Conservation (phyloP, 1,140 invertebrate species). For the Drosophila jambulina region DNA sequence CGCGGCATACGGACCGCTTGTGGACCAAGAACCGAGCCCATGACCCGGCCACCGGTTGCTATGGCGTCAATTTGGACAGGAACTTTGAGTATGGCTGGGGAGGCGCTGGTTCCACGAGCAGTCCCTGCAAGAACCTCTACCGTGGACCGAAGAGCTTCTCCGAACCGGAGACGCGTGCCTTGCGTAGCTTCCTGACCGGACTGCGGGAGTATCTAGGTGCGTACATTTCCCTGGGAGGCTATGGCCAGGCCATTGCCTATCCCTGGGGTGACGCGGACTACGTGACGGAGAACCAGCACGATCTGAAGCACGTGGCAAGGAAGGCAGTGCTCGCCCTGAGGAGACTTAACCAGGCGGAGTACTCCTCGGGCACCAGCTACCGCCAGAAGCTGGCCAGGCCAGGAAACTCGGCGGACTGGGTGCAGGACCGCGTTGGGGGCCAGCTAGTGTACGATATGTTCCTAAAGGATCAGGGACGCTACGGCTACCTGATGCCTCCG, state of each 20-base stretch:
- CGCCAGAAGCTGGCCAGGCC: conserved; percentile 71
- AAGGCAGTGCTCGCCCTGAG: conserved; percentile 69
- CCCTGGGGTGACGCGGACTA: conserved; percentile 81
- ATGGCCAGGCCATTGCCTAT: conserved; percentile 89
- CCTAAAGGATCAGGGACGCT: conserved; percentile 90
- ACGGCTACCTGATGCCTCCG: conserved; percentile 92
- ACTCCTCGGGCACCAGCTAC: conserved; percentile 76
- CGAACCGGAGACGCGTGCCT: conserved; percentile 92
- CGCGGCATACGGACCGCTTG: conserved; percentile 87
- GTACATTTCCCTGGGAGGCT: conserved; percentile 92
- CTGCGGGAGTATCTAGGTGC: conserved; percentile 70
- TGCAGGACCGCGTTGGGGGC: conserved; percentile 88
- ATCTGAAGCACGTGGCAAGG: conserved; percentile 58
- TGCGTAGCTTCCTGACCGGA: conserved; percentile 88
- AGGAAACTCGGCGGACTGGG: conserved; percentile 90
- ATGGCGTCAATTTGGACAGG: conserved; percentile 92
- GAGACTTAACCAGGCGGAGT: conserved; percentile 73
- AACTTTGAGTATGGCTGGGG: conserved; percentile 94
- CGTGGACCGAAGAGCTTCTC: conserved; percentile 92
- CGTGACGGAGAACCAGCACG: conserved; percentile 65
- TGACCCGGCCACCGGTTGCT: conserved; percentile 88
- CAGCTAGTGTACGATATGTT: conserved; percentile 93
- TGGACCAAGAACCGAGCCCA: conserved; percentile 90
- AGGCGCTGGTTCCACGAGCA: conserved; percentile 90
- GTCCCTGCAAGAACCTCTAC: conserved; percentile 92